These are phyloP conservation scores for Condylura cristata DNA, from an alignment of 2,113 vertebrate species.

Conservation along the genomic window DNA sequence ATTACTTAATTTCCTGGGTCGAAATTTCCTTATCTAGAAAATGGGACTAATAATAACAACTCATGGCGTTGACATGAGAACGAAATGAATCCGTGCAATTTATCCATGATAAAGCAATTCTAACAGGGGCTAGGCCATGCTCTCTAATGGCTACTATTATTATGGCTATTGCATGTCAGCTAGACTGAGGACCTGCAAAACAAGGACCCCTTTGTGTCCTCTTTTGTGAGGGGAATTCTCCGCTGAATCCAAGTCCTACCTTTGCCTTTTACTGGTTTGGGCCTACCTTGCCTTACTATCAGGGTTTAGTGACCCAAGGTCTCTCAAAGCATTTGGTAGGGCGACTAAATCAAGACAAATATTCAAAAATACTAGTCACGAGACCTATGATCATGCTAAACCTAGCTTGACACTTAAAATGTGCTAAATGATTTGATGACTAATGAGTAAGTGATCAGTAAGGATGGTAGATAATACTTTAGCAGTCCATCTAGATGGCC, in stretches of 20 bases:
- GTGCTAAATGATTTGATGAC: background rate
- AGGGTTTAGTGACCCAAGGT: background rate
- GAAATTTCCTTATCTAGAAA: slow-evolving; percentile 12
- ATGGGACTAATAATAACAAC: background rate
- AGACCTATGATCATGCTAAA: background rate
- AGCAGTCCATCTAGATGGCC: background rate
- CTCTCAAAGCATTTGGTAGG: slow-evolving; percentile 19
- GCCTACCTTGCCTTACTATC: background rate
- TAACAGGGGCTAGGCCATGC: background rate
- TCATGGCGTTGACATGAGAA: background rate
- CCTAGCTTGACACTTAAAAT: background rate
- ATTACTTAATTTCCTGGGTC: background rate
- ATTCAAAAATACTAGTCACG: background rate
- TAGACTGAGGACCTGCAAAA: background rate
- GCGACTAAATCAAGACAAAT: background rate
- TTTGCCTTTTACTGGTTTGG: background rate
- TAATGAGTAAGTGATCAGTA: background rate
- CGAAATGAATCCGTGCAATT: background rate
- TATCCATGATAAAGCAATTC: slow-evolving; percentile 17
- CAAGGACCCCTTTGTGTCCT: background rate
- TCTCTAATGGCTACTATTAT: background rate
- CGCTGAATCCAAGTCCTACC: background rate
- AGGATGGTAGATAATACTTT: background rate
- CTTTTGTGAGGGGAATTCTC: background rate
- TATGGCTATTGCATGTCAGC: background rate